Percentiles rank a stretch among this genome's conserved stretches.
These are phyloP conservation scores for Pelvicachromis taeniatus DNA, from an alignment of 2,113 vertebrate genomes.

Conservation along the genomic window DNA sequence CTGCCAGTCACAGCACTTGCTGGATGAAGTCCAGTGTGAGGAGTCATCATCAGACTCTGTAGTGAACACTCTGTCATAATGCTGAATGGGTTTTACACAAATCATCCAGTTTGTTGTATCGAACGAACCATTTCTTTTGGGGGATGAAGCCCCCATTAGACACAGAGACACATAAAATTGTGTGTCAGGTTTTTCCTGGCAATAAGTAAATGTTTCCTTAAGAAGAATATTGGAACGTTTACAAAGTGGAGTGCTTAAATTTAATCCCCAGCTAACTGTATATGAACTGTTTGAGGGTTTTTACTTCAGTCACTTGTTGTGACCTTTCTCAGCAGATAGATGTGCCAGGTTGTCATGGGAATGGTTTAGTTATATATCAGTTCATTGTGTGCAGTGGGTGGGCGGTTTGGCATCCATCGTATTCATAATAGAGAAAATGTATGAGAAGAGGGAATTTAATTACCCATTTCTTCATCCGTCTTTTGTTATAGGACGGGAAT, in stretches of 20 bases:
- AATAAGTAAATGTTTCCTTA: not conserved
- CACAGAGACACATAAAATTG: not conserved
- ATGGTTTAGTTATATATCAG: not conserved
- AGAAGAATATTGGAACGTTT: not conserved
- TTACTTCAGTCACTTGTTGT: not conserved
- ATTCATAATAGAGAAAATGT: not conserved
- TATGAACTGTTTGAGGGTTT: not conserved
- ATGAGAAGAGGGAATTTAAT: not conserved
- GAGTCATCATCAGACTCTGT: not conserved
- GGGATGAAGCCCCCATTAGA: not conserved
- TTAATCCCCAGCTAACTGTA: not conserved
- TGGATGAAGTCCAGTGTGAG: not conserved
- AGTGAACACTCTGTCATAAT: not conserved
- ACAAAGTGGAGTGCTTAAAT: not conserved
- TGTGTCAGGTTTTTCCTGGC: not conserved
- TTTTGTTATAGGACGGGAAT: fast-evolving
- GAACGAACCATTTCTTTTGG: not conserved
- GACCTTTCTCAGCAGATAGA: not conserved
- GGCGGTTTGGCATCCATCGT: fast-evolving
- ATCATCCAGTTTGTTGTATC: not conserved
- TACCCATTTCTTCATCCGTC: fast-evolving
- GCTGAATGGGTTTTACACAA: not conserved
- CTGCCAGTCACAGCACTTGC: not conserved
- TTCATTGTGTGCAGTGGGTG: not conserved
- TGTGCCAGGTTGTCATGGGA: not conserved